Evolutionary conservation across 2,888 invertebrate species (phyloP).

Genomic region (Brenthis ino): DNA sequence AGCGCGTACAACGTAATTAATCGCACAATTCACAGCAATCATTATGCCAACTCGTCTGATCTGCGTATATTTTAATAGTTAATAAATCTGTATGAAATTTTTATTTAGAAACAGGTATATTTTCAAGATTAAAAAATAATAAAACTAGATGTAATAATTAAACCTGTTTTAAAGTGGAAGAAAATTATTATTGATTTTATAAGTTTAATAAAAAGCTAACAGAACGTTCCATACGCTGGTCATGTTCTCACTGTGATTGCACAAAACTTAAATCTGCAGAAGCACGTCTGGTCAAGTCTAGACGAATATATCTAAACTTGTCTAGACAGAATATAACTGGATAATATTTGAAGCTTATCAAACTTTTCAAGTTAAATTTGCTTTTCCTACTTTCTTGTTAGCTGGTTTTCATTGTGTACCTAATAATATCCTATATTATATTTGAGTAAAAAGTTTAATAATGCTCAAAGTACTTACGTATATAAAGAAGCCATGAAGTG

Average conservation of each 20-base stretch:
- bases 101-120: too few species aligned
- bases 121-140: too few species aligned
- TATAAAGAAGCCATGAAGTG: too few species aligned
- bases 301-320: constrained; percentile 27
- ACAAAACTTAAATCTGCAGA: constrained; percentile 16
- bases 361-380: not conserved
- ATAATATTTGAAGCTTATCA: not conserved
- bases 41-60: constrained; percentile 1
- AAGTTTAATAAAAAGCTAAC: not conserved
- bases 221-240: constrained; percentile 3
- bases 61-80: not conserved
- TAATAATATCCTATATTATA: too few species aligned
- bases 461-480: too few species aligned
- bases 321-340: constrained; percentile 23
- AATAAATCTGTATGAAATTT: not conserved
- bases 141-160: too few species aligned
- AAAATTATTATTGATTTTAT: not conserved
- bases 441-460: too few species aligned
- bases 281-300: constrained; percentile 15
- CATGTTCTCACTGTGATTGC: constrained; percentile 19
- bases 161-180: not conserved
- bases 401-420: not conserved
- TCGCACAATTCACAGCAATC: constrained; percentile 12
- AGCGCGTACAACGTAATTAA: constrained; percentile 12
- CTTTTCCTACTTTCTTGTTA: constrained; percentile 2